phyloP scores from a whole-genome alignment of 2,113 vertebrate genomes.

The Thunnus thynnus region DNA sequence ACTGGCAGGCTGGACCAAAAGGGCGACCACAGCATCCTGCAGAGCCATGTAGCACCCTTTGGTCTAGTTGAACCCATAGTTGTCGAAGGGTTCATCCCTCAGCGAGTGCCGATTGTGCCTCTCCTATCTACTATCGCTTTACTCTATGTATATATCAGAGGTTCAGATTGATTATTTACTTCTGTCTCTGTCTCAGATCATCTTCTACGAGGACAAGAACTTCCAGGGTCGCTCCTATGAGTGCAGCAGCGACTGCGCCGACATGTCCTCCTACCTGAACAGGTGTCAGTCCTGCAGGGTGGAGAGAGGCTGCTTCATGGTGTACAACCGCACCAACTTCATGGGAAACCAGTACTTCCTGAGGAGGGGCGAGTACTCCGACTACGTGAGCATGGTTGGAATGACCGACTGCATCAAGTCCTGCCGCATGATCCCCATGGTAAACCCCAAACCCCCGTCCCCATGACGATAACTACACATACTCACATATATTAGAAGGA shows the following conservation, averaged over 20 bases:
- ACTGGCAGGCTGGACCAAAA: too few relatives aligned
- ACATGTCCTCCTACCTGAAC: constrained; percentile 77
- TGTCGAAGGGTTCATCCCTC: too few relatives aligned
- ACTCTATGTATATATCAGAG: too few relatives aligned
- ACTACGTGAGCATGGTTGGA: constrained; percentile 70
- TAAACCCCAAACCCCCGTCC: not conserved
- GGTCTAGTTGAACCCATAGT: too few relatives aligned
- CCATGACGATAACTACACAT: too few relatives aligned
- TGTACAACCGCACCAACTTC: constrained; percentile 80
- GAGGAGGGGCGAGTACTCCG: constrained; percentile 77
- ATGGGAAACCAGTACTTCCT: constrained; percentile 82
- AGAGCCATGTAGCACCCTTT: too few relatives aligned
- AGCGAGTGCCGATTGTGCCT: too few relatives aligned
- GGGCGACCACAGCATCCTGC: too few relatives aligned
- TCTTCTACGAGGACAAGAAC: constrained; percentile 77
- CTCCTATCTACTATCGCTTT: too few relatives aligned
- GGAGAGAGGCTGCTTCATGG: constrained; percentile 79
- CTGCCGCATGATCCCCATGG: constrained; percentile 79
- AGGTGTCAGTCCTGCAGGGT: constrained; percentile 75
- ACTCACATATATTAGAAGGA: too few relatives aligned
- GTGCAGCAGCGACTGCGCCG: constrained; percentile 72
- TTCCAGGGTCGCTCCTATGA: constrained; percentile 77
- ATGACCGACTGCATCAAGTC: constrained; percentile 70
- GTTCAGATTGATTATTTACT: not conserved
- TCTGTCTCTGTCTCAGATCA: constrained; percentile 53